Base-by-base conservation (phyloP, 2,113 vertebrate genomes). In the Cyanistes caeruleus region DNA sequence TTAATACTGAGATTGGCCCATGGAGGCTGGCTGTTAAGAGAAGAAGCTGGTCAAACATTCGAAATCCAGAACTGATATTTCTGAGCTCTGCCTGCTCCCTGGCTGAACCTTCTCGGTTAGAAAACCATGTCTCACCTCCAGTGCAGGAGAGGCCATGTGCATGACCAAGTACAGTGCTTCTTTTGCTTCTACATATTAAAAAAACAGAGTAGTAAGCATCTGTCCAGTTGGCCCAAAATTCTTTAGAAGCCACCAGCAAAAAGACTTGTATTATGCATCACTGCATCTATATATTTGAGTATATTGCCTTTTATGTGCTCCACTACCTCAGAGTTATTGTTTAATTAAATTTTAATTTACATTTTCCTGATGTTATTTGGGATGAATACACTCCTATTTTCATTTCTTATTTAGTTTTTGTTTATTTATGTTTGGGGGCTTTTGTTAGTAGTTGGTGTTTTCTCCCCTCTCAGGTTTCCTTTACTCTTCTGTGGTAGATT, bases 331-430 rank as follows among this genome's bases (percentile, higher is more conserved):
- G 55, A 46, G 41, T 88, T 93, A 88, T 33, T 84, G 25, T 63
- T 96, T 93, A 94, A 89, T 94, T 92, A 68, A 86, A 74, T 41
- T 64, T 84, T 48, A 52, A 4, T 89, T 90, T 93, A 33, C 31
- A 23, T 88, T 93, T 85, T 59, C 60, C 39, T 64, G 13, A 53
- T 64, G 37, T 87, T 75, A 60, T 43, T 90, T 84, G 70, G 44
- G 30, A 63, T 51, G 0, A 84, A 72, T 68, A 5, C 44, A 58
- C 63, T n/a, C n/a, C 41, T 80, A 3, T 72, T 84, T 94, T 77
- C 0, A 22, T 70, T 93, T 88, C 52, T 64, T 56, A 37, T 63
- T 92, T 73, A 13, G 9, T 59, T 82, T 55, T 48, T 33, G 4
- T 86, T 90, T n/a, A 24, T 83, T 78, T 75, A 22, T 65, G 7